A percentile compares a stretch with the other conserved stretches of the same genome.
These are phyloP conservation scores for Pandemis corylana DNA, from an alignment of 2,888 invertebrate genomes.

Conservation along the genomic window DNA sequence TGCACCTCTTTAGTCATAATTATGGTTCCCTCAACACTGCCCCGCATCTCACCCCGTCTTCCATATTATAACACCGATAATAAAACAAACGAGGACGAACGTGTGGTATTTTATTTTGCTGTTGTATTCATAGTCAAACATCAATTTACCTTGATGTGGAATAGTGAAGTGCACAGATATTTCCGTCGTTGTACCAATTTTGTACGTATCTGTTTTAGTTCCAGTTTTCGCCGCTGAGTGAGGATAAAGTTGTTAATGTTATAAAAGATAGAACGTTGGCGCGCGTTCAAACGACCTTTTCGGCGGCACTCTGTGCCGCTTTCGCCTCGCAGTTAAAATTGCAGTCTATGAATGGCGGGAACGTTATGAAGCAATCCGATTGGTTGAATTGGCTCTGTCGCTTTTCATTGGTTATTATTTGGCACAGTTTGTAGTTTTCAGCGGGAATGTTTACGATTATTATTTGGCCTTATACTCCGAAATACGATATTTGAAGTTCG, in stretches of 20 bases:
- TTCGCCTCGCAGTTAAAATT: slow-evolving; percentile 9
- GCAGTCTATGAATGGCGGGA: slow-evolving; percentile 19
- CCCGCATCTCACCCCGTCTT: no score
- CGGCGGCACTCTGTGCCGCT: slow-evolving; percentile 9
- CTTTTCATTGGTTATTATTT: slow-evolving; percentile 4
- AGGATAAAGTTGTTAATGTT: slow-evolving; percentile 22
- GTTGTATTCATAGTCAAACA: no score
- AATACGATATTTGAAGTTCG: no score
- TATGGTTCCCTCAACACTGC: no score
- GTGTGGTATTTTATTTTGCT: no score
- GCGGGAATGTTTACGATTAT: neutral
- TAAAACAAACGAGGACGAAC: no score
- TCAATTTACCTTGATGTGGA: no score
- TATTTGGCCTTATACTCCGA: no score
- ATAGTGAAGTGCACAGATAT: no score
- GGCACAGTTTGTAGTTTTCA: neutral
- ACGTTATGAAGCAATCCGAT: neutral
- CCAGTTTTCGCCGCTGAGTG: neutral
- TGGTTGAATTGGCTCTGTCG: neutral
- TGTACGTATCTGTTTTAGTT: neutral
- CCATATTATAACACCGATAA: no score
- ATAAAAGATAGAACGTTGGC: slow-evolving; percentile 29
- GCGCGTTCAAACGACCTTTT: slow-evolving; percentile 30
- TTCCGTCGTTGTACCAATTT: neutral
- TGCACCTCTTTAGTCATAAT: no score